A percentile compares a stretch with the other conserved stretches of the same genome.
These are phyloP conservation scores for Tetrax tetrax DNA, from an alignment of 2,113 vertebrate species.

Conservation along the genomic window DNA sequence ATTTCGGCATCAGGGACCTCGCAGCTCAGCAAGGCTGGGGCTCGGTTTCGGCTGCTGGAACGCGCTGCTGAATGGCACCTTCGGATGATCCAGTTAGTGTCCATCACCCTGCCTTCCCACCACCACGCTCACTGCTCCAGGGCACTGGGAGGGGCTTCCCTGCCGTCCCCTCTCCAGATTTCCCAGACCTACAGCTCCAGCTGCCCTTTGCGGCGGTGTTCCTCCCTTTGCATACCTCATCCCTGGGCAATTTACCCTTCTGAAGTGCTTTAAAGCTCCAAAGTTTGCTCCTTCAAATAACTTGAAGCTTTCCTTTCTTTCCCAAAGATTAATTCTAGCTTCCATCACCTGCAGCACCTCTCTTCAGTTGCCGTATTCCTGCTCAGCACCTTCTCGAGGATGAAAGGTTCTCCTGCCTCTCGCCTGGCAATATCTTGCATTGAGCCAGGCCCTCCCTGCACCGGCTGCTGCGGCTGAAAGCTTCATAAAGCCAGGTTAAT, in stretches of 20 bases:
- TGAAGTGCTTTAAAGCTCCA: background rate
- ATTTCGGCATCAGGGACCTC: background rate
- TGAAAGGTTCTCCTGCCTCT: background rate
- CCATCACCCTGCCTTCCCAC: background rate
- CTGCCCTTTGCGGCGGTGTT: fast-evolving
- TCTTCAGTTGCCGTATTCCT: background rate
- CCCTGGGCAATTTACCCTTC: background rate
- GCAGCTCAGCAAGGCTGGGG: background rate
- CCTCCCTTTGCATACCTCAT: background rate
- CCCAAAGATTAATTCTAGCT: slow-evolving; percentile 21
- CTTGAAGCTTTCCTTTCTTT: background rate
- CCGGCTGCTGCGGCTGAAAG: background rate
- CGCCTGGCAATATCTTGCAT: background rate
- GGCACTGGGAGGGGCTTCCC: background rate
- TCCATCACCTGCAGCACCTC: slow-evolving; percentile 8
- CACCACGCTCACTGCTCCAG: fast-evolving
- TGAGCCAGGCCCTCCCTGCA: background rate
- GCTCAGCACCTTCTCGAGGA: background rate
- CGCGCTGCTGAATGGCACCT: background rate
- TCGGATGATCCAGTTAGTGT: too few species aligned
- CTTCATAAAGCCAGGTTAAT: background rate
- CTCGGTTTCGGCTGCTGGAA: background rate
- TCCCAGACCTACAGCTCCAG: background rate
- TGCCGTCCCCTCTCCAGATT: background rate
- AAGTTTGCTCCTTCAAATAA: slow-evolving; percentile 22